phyloP scores from a whole-genome alignment of 2,888 invertebrate species.

The Stomorhina lunata region DNA sequence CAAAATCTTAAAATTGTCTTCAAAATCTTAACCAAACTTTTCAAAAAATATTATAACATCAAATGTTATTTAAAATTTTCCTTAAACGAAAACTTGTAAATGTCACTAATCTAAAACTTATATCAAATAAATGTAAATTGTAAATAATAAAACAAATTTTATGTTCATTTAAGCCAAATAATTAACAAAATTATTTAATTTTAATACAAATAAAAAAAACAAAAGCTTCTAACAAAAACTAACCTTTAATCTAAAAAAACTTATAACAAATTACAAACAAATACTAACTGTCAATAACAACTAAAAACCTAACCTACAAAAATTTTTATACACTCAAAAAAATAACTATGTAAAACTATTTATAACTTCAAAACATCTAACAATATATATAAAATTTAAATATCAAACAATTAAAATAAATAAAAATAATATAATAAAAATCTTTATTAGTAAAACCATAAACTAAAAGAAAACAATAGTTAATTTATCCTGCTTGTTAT shows the following conservation, averaged over 20 bases:
- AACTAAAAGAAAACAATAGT: constrained; percentile 19
- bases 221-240: constrained; percentile 41
- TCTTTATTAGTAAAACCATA: constrained; percentile 1
- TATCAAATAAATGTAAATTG: constrained; percentile 54
- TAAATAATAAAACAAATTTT: constrained; percentile 51
- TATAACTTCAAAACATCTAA: constrained; percentile 22
- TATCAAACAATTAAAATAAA: not conserved
- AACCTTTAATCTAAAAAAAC: constrained; percentile 1
- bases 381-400: not conserved
- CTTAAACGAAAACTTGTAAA: constrained; percentile 22
- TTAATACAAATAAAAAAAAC: constrained; percentile 23
- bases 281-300: constrained; percentile 33
- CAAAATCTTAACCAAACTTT: not conserved
- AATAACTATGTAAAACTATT: constrained; percentile 25
- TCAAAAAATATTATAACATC: constrained; percentile 21
- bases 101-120: constrained; percentile 32
- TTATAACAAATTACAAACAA: constrained; percentile 3
- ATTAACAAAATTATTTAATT: constrained; percentile 2
- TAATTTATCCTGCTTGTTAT: constrained; percentile 59
- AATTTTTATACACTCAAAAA: constrained; percentile 47
- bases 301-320: constrained; percentile 38
- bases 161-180: constrained; percentile 58
- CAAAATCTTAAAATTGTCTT: not conserved
- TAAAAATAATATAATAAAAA: not conserved
- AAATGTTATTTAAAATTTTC: constrained; percentile 30